Base-by-base conservation (phyloP, 2,797 vertebrate genomes). In the Leuciscus waleckii region DNA sequence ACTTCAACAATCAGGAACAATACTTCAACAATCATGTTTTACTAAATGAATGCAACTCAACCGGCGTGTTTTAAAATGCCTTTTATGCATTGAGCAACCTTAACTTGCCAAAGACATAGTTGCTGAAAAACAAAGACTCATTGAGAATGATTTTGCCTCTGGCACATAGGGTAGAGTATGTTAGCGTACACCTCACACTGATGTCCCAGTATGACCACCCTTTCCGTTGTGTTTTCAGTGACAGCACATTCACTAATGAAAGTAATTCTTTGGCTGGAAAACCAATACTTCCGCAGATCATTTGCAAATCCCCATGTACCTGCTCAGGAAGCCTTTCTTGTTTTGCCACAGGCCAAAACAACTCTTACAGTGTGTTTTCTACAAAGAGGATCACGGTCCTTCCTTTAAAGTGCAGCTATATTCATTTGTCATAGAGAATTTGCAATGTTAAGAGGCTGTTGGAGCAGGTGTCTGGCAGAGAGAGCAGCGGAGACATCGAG, bases 261-360 rank as follows among this genome's bases (percentile, higher is more conserved):
- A 70, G 46, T 14, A 13, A 84, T 78, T 56, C 29, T 49, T 77
- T 84, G 63, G 17, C 74, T 69, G 35, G 35, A 69, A 54, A 84
- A 69, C 16, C 65, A 54, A 39, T 5, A 13, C 82, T 83, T 68
- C 43, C 58, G 17, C 71, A 51, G 43, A 83, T 83, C 58, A 41
- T 63, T 29, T 13, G 70, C 63, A 63, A 83, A 21, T 49, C 58
- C 32, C 71, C 61, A 26, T 68, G 58, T 76, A 67, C 61, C 70
- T 76, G n/a, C 58, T 54, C 32, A 65, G 58, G 71, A 76, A 29
- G 46, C 39, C 32, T 54, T 76, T 76, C 23, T 43, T 76, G 32
- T 76, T 54, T 10, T 75, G 82, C 82, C 82, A 76, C 32, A 41
- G 82, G 82, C 71, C 82, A 83, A 83, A 83, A 76, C 71, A 83